Evolutionary conservation across 2,113 vertebrate genomes (phyloP).

Genomic region (Hippocampus comes): DNA sequence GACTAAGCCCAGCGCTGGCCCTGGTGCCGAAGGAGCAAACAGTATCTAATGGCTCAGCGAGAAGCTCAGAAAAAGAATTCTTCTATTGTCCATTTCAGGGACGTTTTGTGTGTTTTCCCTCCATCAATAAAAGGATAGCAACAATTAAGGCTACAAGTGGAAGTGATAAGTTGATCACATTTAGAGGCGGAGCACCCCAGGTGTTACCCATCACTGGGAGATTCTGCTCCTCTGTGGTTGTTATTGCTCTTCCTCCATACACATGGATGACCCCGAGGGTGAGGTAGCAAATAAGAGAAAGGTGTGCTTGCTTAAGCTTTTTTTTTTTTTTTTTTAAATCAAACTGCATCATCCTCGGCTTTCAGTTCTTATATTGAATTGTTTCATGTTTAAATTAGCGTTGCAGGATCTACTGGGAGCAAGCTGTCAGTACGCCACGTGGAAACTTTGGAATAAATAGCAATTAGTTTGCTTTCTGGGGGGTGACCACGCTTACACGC

Average conservation of each 20-base stretch:
- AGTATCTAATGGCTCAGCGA: no score
- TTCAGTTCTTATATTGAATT: constrained; percentile 6
- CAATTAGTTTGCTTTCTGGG: constrained; percentile 52
- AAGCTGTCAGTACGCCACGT: constrained; percentile 16
- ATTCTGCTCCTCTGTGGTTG: constrained; percentile 12
- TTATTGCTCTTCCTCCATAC: constrained; percentile 17
- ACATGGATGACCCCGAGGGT: constrained; percentile 27
- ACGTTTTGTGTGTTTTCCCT: not conserved
- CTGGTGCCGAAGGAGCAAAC: no score
- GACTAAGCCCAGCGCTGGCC: no score
- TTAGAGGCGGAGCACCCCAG: constrained; percentile 22
- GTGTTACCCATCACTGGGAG: constrained; percentile 18
- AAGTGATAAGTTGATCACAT: constrained; percentile 18
- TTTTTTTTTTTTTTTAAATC: constrained; percentile 14
- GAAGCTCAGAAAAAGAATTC: no score
- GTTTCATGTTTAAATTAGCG: constrained; percentile 12
- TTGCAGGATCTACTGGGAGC: constrained; percentile 16
- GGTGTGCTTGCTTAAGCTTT: constrained; percentile 15
- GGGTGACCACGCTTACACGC: constrained; percentile 23
- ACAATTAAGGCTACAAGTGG: not conserved
- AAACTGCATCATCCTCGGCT: constrained; percentile 9
- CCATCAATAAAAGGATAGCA: not conserved
- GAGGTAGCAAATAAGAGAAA: constrained; percentile 17
- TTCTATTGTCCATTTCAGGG: not conserved
- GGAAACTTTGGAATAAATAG: constrained; percentile 44